Conservation (phyloP, 2,113 vertebrate genomes). For the Spermophilus dauricus region DNA sequence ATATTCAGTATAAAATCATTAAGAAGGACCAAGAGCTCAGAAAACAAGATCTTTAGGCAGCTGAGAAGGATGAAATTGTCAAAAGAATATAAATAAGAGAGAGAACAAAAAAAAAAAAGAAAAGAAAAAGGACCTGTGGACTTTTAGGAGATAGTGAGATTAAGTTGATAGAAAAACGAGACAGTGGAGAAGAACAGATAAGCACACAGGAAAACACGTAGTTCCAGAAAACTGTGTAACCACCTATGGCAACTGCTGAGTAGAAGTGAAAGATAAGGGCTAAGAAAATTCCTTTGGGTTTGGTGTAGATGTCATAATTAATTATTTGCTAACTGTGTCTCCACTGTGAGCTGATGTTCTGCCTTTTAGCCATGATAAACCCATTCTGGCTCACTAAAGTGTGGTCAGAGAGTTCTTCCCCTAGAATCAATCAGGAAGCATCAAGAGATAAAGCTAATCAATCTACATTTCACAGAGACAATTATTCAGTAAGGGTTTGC, state of each 20-base stretch:
- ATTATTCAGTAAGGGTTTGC: background rate
- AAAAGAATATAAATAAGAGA: background rate
- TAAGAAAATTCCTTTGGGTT: background rate
- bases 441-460: background rate
- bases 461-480: background rate
- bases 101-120: background rate
- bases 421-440: background rate
- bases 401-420: background rate
- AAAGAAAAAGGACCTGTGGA: background rate
- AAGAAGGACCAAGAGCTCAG: background rate
- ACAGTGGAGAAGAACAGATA: background rate
- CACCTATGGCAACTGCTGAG: background rate
- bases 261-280: background rate
- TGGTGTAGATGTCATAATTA: background rate
- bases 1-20: background rate
- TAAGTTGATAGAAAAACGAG: background rate
- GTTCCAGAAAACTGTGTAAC: background rate
- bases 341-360: background rate
- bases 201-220: background rate
- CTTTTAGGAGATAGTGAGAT: background rate
- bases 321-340: background rate
- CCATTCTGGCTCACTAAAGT: background rate
- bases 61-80: background rate
- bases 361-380: background rate
- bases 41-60: background rate